Percentiles rank a stretch among this genome's conserved stretches.
These are phyloP conservation scores for Platyscapa corneri DNA, from an alignment of 1,140 invertebrate species.

Conservation along the genomic window DNA sequence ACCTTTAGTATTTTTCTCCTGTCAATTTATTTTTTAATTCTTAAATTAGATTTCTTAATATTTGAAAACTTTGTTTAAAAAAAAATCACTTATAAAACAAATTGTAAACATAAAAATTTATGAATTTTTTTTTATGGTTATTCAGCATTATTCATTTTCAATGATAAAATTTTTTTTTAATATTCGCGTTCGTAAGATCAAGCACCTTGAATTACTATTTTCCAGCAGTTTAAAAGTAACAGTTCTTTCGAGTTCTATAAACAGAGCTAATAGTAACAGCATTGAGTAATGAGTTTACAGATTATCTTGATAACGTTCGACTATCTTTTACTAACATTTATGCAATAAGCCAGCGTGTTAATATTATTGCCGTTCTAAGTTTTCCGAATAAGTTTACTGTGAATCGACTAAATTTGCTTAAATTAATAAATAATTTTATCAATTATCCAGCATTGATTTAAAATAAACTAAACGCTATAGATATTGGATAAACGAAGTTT, in stretches of 20 bases:
- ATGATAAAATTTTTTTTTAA: not conserved
- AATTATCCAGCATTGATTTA: too few relatives aligned
- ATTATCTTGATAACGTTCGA: not conserved
- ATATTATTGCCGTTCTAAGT: not conserved
- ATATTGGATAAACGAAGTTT: too few relatives aligned
- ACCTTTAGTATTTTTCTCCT: too few relatives aligned
- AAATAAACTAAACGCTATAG: too few relatives aligned
- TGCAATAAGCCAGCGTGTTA: not conserved
- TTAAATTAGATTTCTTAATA: not conserved
- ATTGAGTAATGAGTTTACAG: constrained; percentile 5
- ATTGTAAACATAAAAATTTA: too few relatives aligned
- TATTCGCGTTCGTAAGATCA: not conserved
- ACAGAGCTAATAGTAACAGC: not conserved
- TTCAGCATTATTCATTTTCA: too few relatives aligned
- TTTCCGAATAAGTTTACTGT: not conserved
- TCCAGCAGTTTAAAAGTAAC: not conserved
- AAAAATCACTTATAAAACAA: too few relatives aligned
- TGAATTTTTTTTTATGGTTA: too few relatives aligned
- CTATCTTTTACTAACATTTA: not conserved
- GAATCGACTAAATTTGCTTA: not conserved
- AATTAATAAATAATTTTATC: too few relatives aligned
- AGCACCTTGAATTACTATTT: not conserved
- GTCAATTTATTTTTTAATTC: too few relatives aligned
- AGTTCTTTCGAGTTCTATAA: not conserved
- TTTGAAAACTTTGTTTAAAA: not conserved